Percentiles rank a stretch among this genome's conserved stretches.
phyloP scores from a whole-genome alignment of 2,797 vertebrate genomes.

The Gallinago stenura region DNA sequence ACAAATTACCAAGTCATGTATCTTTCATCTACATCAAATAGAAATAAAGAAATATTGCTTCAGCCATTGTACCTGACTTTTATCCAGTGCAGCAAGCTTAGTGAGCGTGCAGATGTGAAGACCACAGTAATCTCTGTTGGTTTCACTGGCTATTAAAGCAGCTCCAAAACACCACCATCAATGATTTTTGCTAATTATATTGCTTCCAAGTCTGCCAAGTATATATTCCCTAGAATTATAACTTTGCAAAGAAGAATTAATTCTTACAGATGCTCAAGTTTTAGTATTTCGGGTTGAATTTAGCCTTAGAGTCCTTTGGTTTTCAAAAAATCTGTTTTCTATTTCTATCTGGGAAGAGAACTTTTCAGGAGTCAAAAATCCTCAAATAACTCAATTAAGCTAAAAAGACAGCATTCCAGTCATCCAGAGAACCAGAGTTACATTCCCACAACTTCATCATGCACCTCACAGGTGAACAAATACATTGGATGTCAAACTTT shows the following conservation, averaged over 20 bases:
- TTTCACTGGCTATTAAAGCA: neutral
- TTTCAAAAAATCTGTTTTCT: neutral
- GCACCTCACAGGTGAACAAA: neutral
- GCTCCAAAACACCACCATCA: neutral
- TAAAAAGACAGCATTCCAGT: neutral
- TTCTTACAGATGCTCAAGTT: neutral
- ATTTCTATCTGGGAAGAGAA: neutral
- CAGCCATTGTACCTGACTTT: slow-evolving; percentile 36
- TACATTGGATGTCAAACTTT: neutral
- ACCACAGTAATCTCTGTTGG: neutral
- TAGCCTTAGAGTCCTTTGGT: neutral
- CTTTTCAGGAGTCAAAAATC: neutral
- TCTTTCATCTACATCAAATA: slow-evolving; percentile 63
- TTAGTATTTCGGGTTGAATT: neutral
- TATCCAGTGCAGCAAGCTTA: slow-evolving; percentile 2
- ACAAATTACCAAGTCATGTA: slow-evolving; percentile 55
- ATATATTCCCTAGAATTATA: neutral
- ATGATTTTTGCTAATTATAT: neutral
- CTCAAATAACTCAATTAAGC: neutral
- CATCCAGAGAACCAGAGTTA: neutral
- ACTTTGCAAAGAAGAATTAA: neutral
- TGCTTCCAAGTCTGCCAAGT: neutral
- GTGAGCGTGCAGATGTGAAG: neutral
- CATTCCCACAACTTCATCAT: neutral
- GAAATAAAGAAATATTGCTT: slow-evolving; percentile 45